Evolutionary conservation across 2,797 vertebrate species (phyloP), one percentile per base, ranked within the genome.

Genomic region (Trichosurus vulpecula): DNA sequence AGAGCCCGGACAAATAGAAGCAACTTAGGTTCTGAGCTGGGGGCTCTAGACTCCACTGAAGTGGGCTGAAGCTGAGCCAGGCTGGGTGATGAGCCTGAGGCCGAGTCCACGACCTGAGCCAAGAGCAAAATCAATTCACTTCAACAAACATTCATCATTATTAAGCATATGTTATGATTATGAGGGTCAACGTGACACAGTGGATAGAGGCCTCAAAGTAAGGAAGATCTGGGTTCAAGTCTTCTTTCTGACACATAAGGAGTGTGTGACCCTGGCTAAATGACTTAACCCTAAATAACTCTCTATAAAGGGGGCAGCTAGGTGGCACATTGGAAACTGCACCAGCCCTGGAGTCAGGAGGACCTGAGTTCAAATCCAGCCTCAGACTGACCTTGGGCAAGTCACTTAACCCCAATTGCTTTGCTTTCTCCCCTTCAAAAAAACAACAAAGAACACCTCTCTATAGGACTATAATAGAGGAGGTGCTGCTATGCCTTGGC

Each of bases 181-280:
- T 11, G 25, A 81, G 66, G 47, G 66, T 87, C 22, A n/a, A 10
- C 22, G 4, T 51, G 3, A 10, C 3, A 47, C 14, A 58, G 35
- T 52, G 93, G 31, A 90, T 56, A 91, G 61, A 92, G 90, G 41
- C 10, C 41, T 92, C 74, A 54, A 61, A 31, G 51, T 52, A 90
- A 94, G 4, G 35, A 93, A 30, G 52, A 91, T 90, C 55, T 66
- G 53, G 52, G 30, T 91, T 57, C 58, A 52, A 90, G 92, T 57
- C 92, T 51, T 54, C 89, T 35, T 92, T 95, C 74, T 96, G 29
- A 53, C 52, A 6, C 14, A 29, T 31, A 4, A 54, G 54, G 3
- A 12, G 90, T 92, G 94, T 55, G 41, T 93, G 56, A 91, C 27
- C 52, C 51, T 94, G 53, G 52, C 19, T 91, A 90, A 92, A n/a